Base-by-base conservation (phyloP, 2,888 invertebrate species). In the Drosophila setosimentum region DNA sequence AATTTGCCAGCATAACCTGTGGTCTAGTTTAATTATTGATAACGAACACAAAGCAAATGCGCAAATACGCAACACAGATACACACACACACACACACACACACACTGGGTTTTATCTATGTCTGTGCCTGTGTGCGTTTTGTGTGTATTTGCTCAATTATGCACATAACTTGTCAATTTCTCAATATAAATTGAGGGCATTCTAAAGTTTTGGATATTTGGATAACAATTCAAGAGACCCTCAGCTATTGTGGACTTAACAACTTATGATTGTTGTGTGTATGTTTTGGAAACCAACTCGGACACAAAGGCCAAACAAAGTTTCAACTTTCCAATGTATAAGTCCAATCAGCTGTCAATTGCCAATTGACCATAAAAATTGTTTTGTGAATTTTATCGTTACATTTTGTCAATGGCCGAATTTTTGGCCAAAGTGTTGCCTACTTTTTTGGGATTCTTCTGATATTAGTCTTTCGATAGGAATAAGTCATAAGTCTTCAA, bases 11-110 rank as follows among this genome's bases (percentile, higher is more conserved):
- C 73, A 54, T 21, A 76, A 76, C 74, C 89, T 70, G 63, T 51
- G 72, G 67, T 59, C 63, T 65, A 7, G 29, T 66, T 87, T 70
- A 76, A 84, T 87, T 87, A 84, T 82, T 87, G 79, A 78, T 89
- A 83, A 68, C 73, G 21, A 64, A 49, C 35, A 59, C 37, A 74
- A 60, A 35, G 10, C 48, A 51, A 78, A 78, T 18, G 53, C 33
- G 33, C 54, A 37, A 16, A 54, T 40, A 29, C n/a, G 24, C 45
- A 60, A 62, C 21, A 42, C 24, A 27, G 24, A 51, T 30, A 35
- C 5, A 27, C 3, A 6, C 37, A 16, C 16, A 10, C 7, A 62
- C 16, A 51, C 18, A 27, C 24, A 48, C 29, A 33, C 3, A 7
- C 37, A 21, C n/a, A 11, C 8, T 37, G 18, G 3, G 21, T 45